A percentile compares a stretch with the other conserved stretches of the same genome.
These are phyloP conservation scores for Maniola jurtina DNA, from an alignment of 1,140 invertebrate genomes.

Conservation along the genomic window DNA sequence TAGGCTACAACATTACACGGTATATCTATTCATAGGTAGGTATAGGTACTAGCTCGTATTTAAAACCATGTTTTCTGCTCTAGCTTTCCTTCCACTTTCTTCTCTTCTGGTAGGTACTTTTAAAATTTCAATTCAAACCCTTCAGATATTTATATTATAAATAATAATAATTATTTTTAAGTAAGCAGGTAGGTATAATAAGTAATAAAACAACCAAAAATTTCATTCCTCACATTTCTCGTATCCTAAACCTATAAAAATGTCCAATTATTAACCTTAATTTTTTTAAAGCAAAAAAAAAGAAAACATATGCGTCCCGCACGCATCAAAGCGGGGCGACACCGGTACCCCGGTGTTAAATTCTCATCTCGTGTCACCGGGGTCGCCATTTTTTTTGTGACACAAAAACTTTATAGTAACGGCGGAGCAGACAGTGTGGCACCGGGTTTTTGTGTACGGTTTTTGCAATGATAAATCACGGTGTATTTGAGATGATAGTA, in stretches of 20 bases:
- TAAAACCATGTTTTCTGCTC: too few species aligned
- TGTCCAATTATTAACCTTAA: not conserved
- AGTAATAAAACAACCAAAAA: too few species aligned
- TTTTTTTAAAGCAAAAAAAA: slow-evolving; percentile 12
- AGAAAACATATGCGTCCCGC: slow-evolving; percentile 23
- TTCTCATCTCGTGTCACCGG: slow-evolving; percentile 41
- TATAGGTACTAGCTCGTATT: too few species aligned
- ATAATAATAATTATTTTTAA: too few species aligned
- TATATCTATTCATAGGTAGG: too few species aligned
- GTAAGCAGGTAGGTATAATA: too few species aligned
- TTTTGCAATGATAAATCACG: slow-evolving; percentile 56
- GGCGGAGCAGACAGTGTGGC: slow-evolving; percentile 65
- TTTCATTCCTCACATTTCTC: too few species aligned
- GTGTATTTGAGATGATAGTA: not conserved
- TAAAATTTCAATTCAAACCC: too few species aligned
- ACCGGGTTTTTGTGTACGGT: slow-evolving; percentile 55
- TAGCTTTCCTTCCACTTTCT: too few species aligned
- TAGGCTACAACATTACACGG: too few species aligned
- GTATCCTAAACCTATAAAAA: not conserved
- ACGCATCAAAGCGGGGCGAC: slow-evolving; percentile 37
- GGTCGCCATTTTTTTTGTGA: slow-evolving; percentile 46
- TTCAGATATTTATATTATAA: too few species aligned
- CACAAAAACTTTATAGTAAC: slow-evolving; percentile 61
- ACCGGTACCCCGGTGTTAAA: slow-evolving; percentile 38
- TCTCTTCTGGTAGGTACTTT: too few species aligned